Percentiles rank a stretch among this genome's conserved stretches.
These are phyloP conservation scores for Itoplectis maculator DNA, from an alignment of 2,888 invertebrate genomes.

Conservation along the genomic window DNA sequence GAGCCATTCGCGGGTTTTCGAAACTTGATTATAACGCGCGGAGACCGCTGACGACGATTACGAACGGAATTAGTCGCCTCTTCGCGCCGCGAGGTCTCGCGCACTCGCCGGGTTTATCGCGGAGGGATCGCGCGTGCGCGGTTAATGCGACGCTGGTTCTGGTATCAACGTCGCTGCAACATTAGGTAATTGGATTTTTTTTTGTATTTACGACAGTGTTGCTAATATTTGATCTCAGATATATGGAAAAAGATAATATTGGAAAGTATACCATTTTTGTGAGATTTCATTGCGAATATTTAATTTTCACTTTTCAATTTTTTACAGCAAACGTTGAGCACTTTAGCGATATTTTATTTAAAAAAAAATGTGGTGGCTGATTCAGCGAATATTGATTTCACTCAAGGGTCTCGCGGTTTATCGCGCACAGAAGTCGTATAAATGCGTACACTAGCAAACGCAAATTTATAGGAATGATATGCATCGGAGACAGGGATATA, in stretches of 20 bases:
- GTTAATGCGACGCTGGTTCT: background rate
- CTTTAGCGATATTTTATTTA: too few relatives aligned
- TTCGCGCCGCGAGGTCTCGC: background rate
- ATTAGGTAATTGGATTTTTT: too few relatives aligned
- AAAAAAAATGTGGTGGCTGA: too few relatives aligned
- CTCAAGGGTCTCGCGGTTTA: background rate
- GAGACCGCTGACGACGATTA: conserved; percentile 30
- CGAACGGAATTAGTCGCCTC: conserved; percentile 21
- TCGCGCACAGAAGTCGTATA: background rate
- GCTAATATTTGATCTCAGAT: too few relatives aligned
- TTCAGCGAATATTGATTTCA: conserved; percentile 14
- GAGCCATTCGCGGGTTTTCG: conserved; percentile 77
- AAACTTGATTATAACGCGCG: conserved; percentile 78
- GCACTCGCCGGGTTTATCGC: background rate
- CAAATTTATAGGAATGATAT: conserved; percentile 30
- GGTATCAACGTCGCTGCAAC: too few relatives aligned
- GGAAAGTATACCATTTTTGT: too few relatives aligned
- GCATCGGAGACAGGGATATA: conserved; percentile 67
- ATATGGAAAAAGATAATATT: too few relatives aligned
- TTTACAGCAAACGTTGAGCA: too few relatives aligned
- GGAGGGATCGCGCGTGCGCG: background rate
- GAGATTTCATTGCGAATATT: too few relatives aligned
- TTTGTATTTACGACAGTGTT: too few relatives aligned
- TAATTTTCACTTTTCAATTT: too few relatives aligned
- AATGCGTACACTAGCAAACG: background rate